Conservation (phyloP, 2,113 vertebrate species). For the Polyodon spathula region DNA sequence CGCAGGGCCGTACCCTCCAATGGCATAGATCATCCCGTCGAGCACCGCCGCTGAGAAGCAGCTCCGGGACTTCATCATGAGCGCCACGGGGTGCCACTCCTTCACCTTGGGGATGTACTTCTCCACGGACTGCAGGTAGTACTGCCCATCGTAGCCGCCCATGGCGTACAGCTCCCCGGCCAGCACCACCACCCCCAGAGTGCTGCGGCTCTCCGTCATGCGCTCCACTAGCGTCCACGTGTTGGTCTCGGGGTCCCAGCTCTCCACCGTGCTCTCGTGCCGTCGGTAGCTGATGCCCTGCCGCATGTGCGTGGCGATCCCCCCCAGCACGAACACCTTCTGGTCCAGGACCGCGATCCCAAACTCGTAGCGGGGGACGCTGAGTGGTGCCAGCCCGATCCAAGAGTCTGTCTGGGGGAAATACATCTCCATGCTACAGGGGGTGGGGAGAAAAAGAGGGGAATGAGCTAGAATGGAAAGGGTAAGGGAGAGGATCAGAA, state of each 20-base stretch:
- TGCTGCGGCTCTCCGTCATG: slow-evolving; percentile 89
- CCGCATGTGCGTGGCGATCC: slow-evolving; percentile 85
- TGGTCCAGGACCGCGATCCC: slow-evolving; percentile 88
- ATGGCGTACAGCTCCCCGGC: slow-evolving; percentile 89
- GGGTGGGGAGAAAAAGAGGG: slow-evolving; percentile 23
- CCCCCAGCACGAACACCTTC: slow-evolving; percentile 88
- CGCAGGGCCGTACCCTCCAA: slow-evolving; percentile 89
- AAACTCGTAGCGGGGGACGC: slow-evolving; percentile 86
- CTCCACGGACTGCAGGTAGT: slow-evolving; percentile 89
- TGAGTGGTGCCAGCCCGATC: slow-evolving; percentile 89
- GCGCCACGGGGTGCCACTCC: slow-evolving; percentile 88
- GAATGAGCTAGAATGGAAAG: too few species aligned
- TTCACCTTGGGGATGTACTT: slow-evolving; percentile 87
- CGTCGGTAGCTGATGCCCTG: slow-evolving; percentile 83
- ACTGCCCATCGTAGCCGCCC: slow-evolving; percentile 90
- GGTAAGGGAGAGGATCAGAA: too few species aligned
- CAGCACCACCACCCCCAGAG: slow-evolving; percentile 80
- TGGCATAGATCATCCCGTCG: slow-evolving; percentile 93
- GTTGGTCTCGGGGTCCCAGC: slow-evolving; percentile 94
- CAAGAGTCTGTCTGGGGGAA: slow-evolving; percentile 95
- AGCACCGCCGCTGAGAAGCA: slow-evolving; percentile 87
- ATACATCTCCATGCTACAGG: slow-evolving; percentile 88
- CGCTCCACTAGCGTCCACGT: slow-evolving; percentile 80
- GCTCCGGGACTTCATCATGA: slow-evolving; percentile 89
- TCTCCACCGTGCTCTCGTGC: slow-evolving; percentile 88